Conservation (phyloP, 30 jellyfish, hydroid and myxozoan species). For the Morbakka virulenta region DNA sequence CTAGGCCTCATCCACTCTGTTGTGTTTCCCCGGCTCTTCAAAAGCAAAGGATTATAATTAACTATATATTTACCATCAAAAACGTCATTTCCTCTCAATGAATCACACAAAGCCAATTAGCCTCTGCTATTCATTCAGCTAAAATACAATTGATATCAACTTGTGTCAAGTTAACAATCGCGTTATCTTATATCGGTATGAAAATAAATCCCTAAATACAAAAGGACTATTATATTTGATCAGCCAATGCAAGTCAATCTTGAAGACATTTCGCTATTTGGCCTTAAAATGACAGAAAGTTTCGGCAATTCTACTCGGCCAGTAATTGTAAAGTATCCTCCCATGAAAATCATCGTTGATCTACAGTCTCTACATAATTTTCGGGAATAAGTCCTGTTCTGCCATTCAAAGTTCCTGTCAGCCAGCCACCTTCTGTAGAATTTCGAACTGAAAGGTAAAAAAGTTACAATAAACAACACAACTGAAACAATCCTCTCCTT, state of each 20-base stretch:
- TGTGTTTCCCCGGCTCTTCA: too few relatives aligned
- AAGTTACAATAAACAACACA: not conserved
- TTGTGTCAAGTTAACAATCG: too few relatives aligned
- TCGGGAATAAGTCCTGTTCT: slow-evolving; percentile 89
- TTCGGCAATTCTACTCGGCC: too few relatives aligned
- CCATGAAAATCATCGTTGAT: slow-evolving; percentile 9
- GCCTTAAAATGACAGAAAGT: too few relatives aligned
- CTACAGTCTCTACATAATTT: slow-evolving; percentile 80
- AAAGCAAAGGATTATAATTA: too few relatives aligned
- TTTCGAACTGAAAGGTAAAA: slow-evolving; percentile 58
- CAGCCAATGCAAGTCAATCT: not conserved
- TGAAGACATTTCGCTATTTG: too few relatives aligned
- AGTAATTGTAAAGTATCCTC: not conserved
- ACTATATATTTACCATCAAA: too few relatives aligned
- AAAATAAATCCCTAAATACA: not conserved
- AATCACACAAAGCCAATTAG: too few relatives aligned
- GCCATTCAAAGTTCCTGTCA: slow-evolving; percentile 90
- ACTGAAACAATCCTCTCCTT: not conserved
- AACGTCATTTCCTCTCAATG: too few relatives aligned
- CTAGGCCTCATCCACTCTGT: too few relatives aligned
- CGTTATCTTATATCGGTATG: not conserved
- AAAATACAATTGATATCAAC: too few relatives aligned
- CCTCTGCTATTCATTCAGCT: too few relatives aligned
- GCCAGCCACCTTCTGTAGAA: slow-evolving; percentile 96
- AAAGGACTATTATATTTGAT: not conserved